Percentiles rank a stretch among this genome's conserved stretches.
Conservation (phyloP, 2,888 invertebrate genomes). For the Leuctra nigra region DNA sequence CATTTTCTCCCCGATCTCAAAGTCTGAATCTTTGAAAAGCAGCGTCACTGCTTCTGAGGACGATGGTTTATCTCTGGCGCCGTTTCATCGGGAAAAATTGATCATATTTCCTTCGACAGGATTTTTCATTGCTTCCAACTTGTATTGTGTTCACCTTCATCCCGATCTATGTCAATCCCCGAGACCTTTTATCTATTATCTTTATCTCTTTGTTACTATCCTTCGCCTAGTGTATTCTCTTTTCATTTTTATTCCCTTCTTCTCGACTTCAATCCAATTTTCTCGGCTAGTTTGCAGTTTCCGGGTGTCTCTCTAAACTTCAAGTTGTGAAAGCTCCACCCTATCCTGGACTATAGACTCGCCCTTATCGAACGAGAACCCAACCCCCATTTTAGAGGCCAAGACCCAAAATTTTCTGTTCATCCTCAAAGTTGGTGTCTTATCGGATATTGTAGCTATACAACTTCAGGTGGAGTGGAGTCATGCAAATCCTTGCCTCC, state of each 20-base stretch:
- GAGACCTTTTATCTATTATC: no score
- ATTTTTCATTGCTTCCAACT: no score
- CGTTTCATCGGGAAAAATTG: no score
- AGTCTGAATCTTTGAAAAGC: no score
- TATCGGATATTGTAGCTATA: background rate
- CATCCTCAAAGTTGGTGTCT: background rate
- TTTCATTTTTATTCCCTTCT: background rate
- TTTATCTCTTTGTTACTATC: no score
- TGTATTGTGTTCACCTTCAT: no score
- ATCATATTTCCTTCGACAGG: no score
- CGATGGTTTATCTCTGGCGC: no score
- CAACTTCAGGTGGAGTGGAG: background rate
- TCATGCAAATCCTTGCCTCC: no score
- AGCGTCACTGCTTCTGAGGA: no score
- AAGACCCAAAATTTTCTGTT: background rate
- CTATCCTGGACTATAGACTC: background rate
- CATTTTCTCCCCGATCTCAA: no score
- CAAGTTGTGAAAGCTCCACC: background rate
- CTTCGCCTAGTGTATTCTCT: background rate
- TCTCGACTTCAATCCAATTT: slow-evolving; percentile 3
- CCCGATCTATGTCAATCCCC: no score
- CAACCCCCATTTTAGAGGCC: background rate
- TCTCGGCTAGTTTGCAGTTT: background rate
- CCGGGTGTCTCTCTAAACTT: background rate
- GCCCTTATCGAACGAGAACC: slow-evolving; percentile 8